Percentiles rank a stretch among this genome's conserved stretches.
These are phyloP conservation scores for Psix sp. DNA, from an alignment of 1,140 invertebrate genomes.

Conservation along the genomic window DNA sequence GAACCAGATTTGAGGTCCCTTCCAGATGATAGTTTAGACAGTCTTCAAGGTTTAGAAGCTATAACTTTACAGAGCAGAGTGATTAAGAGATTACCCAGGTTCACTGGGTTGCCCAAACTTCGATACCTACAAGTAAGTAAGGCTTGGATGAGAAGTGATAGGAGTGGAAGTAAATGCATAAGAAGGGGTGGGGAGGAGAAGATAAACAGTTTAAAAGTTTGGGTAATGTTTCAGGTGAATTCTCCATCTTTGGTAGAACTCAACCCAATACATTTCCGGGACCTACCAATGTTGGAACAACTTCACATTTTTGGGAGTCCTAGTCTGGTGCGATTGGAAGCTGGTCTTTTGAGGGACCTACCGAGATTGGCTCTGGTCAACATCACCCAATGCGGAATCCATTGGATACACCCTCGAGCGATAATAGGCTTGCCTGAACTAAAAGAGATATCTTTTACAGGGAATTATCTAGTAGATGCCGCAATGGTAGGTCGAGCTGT, in stretches of 20 bases:
- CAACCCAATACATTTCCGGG: constrained; percentile 83
- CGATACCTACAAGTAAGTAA: constrained; percentile 79
- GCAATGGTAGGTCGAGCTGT: constrained; percentile 86
- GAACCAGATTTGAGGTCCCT: constrained; percentile 87
- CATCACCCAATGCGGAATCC: constrained; percentile 86
- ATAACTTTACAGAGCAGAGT: constrained; percentile 86
- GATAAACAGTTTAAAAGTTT: no score
- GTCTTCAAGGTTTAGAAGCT: constrained; percentile 86
- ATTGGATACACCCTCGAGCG: constrained; percentile 87
- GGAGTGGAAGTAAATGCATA: no score
- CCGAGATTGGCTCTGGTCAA: constrained; percentile 85
- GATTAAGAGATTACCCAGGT: constrained; percentile 84
- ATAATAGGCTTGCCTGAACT: constrained; percentile 84
- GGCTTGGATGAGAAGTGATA: no score
- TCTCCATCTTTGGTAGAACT: constrained; percentile 83
- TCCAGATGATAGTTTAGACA: constrained; percentile 86
- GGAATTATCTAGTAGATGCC: constrained; percentile 86
- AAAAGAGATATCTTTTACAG: constrained; percentile 82
- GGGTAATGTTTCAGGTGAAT: constrained; percentile 78
- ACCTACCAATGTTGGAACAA: constrained; percentile 85
- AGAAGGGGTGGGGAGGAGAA: no score
- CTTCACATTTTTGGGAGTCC: constrained; percentile 84
- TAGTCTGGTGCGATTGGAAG: constrained; percentile 82
- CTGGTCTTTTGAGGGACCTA: constrained; percentile 85
- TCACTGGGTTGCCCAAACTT: constrained; percentile 81